Evolutionary conservation across 1,140 invertebrate genomes (phyloP).

Genomic region (Tenebrio molitor): DNA sequence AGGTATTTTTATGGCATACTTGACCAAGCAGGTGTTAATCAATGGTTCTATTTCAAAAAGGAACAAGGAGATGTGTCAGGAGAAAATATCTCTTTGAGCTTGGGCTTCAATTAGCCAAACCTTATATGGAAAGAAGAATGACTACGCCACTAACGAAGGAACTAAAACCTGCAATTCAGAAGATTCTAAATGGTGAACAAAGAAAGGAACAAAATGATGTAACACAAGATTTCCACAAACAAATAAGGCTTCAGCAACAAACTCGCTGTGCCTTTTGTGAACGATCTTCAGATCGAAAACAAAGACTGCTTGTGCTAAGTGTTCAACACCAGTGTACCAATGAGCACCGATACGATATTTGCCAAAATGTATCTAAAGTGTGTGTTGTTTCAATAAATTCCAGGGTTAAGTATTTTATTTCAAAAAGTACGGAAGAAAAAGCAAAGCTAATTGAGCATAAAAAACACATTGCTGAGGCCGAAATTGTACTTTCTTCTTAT

Average conservation of each 20-base stretch:
- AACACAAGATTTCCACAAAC: neutral
- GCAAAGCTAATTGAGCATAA: too few species aligned
- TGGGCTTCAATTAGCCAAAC: neutral
- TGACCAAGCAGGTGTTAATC: neutral
- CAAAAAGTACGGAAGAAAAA: neutral
- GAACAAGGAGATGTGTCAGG: neutral
- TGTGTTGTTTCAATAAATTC: constrained; percentile 9
- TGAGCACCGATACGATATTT: constrained; percentile 20
- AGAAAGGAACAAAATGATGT: constrained; percentile 1
- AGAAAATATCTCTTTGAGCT: neutral
- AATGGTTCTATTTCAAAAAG: neutral
- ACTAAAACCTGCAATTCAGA: constrained; percentile 15
- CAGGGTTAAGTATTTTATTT: neutral
- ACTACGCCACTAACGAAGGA: neutral
- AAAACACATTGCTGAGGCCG: too few species aligned
- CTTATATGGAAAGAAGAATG: constrained; percentile 5
- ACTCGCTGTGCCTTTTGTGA: constrained; percentile 14
- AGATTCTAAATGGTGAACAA: constrained; percentile 5
- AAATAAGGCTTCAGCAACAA: constrained; percentile 12
- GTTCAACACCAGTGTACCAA: constrained; percentile 3
- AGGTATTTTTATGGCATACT: neutral
- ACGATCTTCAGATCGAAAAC: constrained; percentile 22
- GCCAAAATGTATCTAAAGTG: constrained; percentile 5
- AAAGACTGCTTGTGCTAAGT: constrained; percentile 18
- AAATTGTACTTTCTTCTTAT: too few species aligned